Conservation (phyloP, 2,113 vertebrate genomes). For the Cricetomys ansorgei region DNA sequence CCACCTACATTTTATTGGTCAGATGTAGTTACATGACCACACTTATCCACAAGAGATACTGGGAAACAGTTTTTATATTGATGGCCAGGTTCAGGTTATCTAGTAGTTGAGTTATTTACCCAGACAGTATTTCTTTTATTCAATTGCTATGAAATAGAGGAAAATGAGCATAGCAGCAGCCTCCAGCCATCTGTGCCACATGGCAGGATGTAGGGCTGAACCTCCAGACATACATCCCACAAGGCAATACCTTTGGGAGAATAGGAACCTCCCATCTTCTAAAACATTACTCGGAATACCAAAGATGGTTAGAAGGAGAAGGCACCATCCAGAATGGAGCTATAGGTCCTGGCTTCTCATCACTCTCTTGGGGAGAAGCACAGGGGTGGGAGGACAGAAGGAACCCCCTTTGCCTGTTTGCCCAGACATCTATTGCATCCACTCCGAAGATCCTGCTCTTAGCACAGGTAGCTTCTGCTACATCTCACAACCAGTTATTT, state of each 20-base stretch:
- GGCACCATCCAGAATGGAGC: not conserved
- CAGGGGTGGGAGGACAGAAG: not conserved
- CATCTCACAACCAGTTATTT: not conserved
- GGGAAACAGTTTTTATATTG: not conserved
- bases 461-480: not conserved
- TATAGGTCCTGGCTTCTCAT: not conserved
- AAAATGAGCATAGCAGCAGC: fast-evolving
- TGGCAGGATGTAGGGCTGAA: not conserved
- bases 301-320: not conserved
- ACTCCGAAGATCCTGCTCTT: not conserved
- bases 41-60: not conserved
- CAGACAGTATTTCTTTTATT: not conserved
- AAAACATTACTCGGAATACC: not conserved
- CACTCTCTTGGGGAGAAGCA: not conserved
- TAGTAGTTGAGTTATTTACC: not conserved
- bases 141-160: not conserved
- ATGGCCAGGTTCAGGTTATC: not conserved
- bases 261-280: not conserved
- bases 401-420: not conserved
- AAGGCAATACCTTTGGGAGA: not conserved
- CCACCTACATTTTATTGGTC: not conserved
- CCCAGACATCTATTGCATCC: not conserved
- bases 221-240: not conserved
- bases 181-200: not conserved
- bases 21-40: not conserved